phyloP scores from a whole-genome alignment of 2,888 invertebrate species.

The Mesopsocus fuscifrons region DNA sequence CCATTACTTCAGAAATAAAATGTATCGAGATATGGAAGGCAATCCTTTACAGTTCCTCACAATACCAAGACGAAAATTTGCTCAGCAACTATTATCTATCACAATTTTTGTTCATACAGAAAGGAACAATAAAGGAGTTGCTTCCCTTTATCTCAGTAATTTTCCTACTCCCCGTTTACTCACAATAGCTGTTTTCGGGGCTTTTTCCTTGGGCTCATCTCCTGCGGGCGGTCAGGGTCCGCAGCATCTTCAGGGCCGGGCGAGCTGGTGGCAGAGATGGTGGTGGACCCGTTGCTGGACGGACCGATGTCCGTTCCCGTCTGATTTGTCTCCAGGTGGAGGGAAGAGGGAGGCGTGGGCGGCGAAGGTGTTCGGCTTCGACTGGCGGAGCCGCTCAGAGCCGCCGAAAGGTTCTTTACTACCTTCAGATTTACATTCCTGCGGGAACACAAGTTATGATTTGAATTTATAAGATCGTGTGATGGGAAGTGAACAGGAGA shows the following conservation, averaged over 20 bases:
- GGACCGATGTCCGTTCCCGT: conserved; percentile 15
- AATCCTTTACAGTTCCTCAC: too few species aligned
- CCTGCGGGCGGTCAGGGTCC: conserved; percentile 30
- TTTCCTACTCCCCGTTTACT: too few species aligned
- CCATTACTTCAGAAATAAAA: too few species aligned
- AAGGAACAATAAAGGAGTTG: too few species aligned
- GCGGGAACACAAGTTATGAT: too few species aligned
- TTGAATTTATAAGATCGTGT: too few species aligned
- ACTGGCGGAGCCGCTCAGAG: conserved; percentile 21
- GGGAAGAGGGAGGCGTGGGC: conserved; percentile 14
- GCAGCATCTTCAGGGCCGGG: conserved; percentile 40
- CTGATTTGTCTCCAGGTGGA: conserved; percentile 14
- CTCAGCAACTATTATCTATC: too few species aligned
- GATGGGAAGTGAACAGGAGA: too few species aligned
- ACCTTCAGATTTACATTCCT: background rate
- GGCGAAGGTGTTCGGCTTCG: conserved; percentile 18
- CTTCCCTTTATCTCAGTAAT: too few species aligned
- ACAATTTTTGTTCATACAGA: too few species aligned
- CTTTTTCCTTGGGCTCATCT: conserved; percentile 72
- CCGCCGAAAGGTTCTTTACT: conserved; percentile 29
- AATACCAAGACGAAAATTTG: too few species aligned
- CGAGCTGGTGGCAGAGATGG: conserved; percentile 70
- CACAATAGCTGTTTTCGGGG: conserved; percentile 78
- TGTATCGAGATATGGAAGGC: too few species aligned
- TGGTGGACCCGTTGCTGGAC: conserved; percentile 53